These are phyloP conservation scores for Acheta domesticus DNA, from an alignment of 2,888 invertebrate genomes.

Conservation along the genomic window DNA sequence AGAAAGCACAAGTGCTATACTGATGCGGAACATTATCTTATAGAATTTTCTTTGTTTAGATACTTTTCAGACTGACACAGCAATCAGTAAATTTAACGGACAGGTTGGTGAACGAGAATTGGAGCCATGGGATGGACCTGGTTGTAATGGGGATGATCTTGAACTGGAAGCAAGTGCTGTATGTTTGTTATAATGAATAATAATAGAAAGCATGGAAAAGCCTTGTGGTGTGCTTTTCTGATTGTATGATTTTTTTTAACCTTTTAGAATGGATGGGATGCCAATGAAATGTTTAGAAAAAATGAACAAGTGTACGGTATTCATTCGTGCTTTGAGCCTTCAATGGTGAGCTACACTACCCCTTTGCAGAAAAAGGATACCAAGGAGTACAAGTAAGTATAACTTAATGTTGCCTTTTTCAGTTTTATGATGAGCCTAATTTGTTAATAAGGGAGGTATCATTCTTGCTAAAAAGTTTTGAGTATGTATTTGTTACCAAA, in stretches of 20 bases:
- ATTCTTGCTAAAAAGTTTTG: too few species aligned
- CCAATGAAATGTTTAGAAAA: conserved; percentile 92
- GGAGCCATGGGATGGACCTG: conserved; percentile 80
- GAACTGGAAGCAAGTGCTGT: conserved; percentile 61
- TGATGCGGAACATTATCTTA: neutral
- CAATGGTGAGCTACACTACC: conserved; percentile 87
- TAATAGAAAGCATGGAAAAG: neutral
- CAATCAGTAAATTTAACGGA: conserved; percentile 86
- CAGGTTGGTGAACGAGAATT: conserved; percentile 71
- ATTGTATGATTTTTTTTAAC: conserved; percentile 31
- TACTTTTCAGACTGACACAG: conserved; percentile 82
- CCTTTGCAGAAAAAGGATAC: conserved; percentile 81
- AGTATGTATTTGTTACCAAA: too few species aligned
- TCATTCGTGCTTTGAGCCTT: conserved; percentile 87
- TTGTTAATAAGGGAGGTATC: too few species aligned
- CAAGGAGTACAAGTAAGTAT: conserved; percentile 68
- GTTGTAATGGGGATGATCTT: conserved; percentile 62
- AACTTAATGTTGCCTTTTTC: too few species aligned
- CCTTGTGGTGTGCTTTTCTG: neutral
- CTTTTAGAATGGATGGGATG: conserved; percentile 86
- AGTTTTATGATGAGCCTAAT: too few species aligned
- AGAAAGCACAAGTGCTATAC: too few species aligned
- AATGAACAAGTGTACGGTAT: conserved; percentile 92
- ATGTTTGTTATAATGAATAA: conserved; percentile 38
- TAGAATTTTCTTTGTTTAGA: conserved; percentile 40